Base-by-base conservation (phyloP, 2,888 invertebrate species). In the Gymnosoma rotundatum region DNA sequence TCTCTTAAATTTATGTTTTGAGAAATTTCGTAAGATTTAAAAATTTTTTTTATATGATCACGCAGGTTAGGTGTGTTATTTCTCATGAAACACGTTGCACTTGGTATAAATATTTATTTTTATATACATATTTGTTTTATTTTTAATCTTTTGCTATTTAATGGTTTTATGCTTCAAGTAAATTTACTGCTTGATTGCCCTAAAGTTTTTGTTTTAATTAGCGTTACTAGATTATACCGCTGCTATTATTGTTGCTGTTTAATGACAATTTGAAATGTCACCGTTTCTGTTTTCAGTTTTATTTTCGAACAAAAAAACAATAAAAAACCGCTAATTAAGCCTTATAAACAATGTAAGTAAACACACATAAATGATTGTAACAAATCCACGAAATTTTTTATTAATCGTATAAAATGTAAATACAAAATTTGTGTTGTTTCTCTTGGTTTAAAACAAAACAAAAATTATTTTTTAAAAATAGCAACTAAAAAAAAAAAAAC, bases 371-470 rank as follows among this genome's bases (percentile, higher is more conserved):
- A 64, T 18, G 45, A 58, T 48, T 21, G 16, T 10, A 63, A 73
- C 48, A 48, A 32, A 50, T 72, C 38, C 54, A 32, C 52, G 38
- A 61, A 70, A 54, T 69, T 8, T 70, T 45, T 32, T 48, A 25
- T 36, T 18, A 18, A n/a, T 50, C 38, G 6, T n/a, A 66, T 61
- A 73, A 54, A 63, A 12, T 16, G 18, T 2, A n/a, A 73, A 56
- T 42, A 52, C 18, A 50, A 54, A 66, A 56, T 50, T 66, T 60
- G 9, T 50, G 42, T 58, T 79, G 64, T 52, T 78, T 72, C 50
- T 78, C 72, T 48, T 73, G 60, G 16, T 54, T 74, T 61, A 67
- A 73, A 67, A 75, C 60, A 83, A 74, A 60, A 75, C 75, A 67
- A 61, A 73, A 25, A 48, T 52, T 48, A 16, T 60, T 56, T 60